phyloP scores from a whole-genome alignment of 1,140 invertebrate genomes.

The Radopholus similis region DNA sequence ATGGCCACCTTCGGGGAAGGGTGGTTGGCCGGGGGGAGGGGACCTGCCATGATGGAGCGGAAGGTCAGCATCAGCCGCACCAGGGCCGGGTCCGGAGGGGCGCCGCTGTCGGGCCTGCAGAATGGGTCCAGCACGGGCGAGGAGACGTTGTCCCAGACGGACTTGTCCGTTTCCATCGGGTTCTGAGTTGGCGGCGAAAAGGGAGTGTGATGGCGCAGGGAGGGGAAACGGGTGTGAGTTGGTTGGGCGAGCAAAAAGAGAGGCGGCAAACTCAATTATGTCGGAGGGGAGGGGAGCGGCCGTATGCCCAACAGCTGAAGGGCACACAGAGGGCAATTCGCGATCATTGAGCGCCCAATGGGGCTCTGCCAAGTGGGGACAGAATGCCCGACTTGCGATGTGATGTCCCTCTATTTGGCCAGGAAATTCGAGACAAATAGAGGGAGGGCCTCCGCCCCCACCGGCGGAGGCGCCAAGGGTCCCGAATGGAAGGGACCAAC shows the following conservation, averaged over 20 bases:
- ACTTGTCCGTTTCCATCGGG: not conserved
- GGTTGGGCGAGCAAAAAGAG: not conserved
- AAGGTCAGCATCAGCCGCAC: constrained; percentile 31
- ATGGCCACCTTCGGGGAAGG: constrained; percentile 38
- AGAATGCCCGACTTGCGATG: no score
- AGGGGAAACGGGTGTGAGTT: not conserved
- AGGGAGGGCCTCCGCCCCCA: no score
- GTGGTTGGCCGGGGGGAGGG: not conserved
- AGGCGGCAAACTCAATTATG: not conserved
- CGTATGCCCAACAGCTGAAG: not conserved
- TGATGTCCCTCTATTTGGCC: no score
- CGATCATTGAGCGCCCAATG: no score
- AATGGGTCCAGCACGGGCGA: not conserved
- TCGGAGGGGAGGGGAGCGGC: not conserved
- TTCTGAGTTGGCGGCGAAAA: not conserved
- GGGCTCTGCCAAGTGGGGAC: no score
- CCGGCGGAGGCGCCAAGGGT: no score
- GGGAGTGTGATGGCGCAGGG: not conserved
- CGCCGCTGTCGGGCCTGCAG: not conserved
- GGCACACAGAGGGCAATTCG: no score
- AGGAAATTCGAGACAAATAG: no score
- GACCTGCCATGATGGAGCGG: constrained; percentile 36
- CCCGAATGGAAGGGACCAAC: no score
- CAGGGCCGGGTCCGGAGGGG: constrained; percentile 10
- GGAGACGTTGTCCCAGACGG: not conserved